Evolutionary conservation across 1,140 invertebrate species (phyloP).

Genomic region (Anadara kagoshimensis): DNA sequence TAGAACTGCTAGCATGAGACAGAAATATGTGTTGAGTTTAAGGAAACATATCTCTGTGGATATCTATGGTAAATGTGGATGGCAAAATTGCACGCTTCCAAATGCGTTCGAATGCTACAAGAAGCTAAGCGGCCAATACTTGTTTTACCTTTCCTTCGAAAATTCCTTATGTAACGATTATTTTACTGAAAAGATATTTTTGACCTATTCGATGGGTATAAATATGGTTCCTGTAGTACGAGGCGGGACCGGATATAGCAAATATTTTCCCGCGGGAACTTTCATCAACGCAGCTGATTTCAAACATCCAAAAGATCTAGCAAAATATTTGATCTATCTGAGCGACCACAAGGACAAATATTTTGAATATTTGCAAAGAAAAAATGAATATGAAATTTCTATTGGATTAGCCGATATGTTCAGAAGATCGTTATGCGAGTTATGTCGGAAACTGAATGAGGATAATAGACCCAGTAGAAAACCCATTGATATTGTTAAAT

Average conservation of each 20-base stretch:
- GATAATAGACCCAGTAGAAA: too few species aligned
- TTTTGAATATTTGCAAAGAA: conserved; percentile 6
- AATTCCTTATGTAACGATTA: conserved; percentile 97
- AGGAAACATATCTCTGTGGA: conserved; percentile 83
- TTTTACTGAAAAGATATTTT: conserved; percentile 89
- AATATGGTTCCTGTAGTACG: conserved; percentile 82
- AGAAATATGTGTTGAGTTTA: conserved; percentile 35
- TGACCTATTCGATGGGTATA: conserved; percentile 66
- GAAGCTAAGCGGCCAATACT: conserved; percentile 32
- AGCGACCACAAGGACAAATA: conserved; percentile 4
- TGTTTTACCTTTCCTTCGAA: conserved; percentile 74
- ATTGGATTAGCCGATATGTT: too few species aligned
- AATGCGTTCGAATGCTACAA: conserved; percentile 29
- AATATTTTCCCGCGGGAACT: conserved; percentile 79
- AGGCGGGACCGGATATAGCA: conserved; percentile 78
- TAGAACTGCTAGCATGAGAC: conserved; percentile 81
- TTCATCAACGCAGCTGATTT: conserved; percentile 79
- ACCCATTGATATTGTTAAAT: too few species aligned
- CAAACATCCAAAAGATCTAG: conserved; percentile 74
- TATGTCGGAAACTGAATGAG: too few species aligned
- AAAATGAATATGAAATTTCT: conserved; percentile 14
- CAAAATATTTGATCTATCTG: conserved; percentile 70
- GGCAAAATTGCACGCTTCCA: conserved; percentile 60
- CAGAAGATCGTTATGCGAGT: too few species aligned
- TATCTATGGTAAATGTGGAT: conserved; percentile 94